Evolutionary conservation across 2,797 vertebrate genomes (phyloP).

Genomic region (Poliocrania exsul): DNA sequence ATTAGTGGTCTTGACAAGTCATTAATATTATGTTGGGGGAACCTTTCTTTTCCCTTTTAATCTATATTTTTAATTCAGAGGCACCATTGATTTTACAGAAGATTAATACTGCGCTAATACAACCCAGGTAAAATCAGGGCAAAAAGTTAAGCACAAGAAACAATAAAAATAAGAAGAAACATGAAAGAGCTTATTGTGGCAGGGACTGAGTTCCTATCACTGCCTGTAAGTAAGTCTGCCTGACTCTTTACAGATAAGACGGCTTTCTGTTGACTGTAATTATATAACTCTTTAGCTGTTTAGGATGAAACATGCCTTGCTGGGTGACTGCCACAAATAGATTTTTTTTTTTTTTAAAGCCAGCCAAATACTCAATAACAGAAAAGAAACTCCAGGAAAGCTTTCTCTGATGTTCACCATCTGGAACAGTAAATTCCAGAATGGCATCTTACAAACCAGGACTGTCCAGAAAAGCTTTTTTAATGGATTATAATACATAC

Average conservation of each 20-base stretch:
- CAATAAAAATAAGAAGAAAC: not conserved
- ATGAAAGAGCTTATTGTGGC: not conserved
- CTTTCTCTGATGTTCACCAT: not conserved
- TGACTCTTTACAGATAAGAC: conserved; percentile 32
- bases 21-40: conserved; percentile 27
- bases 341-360: not conserved
- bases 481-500: not conserved
- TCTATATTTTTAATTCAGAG: not conserved
- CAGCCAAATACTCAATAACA: not conserved
- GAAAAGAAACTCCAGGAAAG: not conserved
- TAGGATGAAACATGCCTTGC: conserved; percentile 20
- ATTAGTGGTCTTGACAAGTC: conserved; percentile 5
- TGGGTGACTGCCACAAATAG: not conserved
- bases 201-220: not conserved
- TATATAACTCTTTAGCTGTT: conserved; percentile 17
- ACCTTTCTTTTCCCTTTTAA: not conserved
- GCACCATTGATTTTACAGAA: conserved; percentile 16
- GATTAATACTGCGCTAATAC: not conserved
- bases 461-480: not conserved
- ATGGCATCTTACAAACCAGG: not conserved
- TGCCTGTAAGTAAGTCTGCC: not conserved
- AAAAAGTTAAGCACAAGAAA: not conserved
- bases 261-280: conserved; percentile 31
- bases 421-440: not conserved
- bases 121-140: not conserved